Percentiles rank a stretch among this genome's conserved stretches.
These are phyloP conservation scores for Trissolcus basalis DNA, from an alignment of 1,140 invertebrate genomes.

Conservation along the genomic window DNA sequence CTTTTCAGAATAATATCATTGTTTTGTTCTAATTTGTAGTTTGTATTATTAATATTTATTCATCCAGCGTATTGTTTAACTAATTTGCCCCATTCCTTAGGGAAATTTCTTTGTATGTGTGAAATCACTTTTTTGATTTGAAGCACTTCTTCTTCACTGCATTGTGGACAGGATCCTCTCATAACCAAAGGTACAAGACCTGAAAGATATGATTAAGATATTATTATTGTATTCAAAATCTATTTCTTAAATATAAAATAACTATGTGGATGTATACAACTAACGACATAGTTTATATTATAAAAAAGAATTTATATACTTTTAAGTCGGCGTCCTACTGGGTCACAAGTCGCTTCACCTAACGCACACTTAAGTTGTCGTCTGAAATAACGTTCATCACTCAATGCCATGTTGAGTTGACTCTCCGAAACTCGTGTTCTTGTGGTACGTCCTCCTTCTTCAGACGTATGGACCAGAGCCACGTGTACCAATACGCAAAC, in stretches of 20 bases:
- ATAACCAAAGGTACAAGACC: constrained; percentile 83
- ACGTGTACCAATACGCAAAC: constrained; percentile 44
- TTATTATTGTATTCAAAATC: too few relatives aligned
- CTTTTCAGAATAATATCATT: too few relatives aligned
- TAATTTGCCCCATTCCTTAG: constrained; percentile 84
- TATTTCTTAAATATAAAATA: too few relatives aligned
- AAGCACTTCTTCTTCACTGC: constrained; percentile 79
- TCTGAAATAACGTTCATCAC: constrained; percentile 82
- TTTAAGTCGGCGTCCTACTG: constrained; percentile 82
- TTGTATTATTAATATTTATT: constrained; percentile 4
- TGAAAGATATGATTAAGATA: constrained; percentile 67
- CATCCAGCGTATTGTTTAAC: constrained; percentile 80
- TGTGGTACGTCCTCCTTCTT: constrained; percentile 42
- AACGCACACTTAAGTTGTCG: constrained; percentile 83
- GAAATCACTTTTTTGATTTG: constrained; percentile 83
- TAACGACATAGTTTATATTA: background rate
- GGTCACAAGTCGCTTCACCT: constrained; percentile 83
- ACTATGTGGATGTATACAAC: too few relatives aligned
- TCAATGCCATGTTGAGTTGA: constrained; percentile 80
- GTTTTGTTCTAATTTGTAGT: too few relatives aligned
- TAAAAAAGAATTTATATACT: constrained; percentile 74
- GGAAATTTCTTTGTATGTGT: constrained; percentile 82
- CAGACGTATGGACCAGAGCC: constrained; percentile 32
- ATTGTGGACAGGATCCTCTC: constrained; percentile 82
- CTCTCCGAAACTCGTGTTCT: constrained; percentile 79